phyloP scores from a whole-genome alignment of 2,888 invertebrate species.

The Diloba caeruleocephala region DNA sequence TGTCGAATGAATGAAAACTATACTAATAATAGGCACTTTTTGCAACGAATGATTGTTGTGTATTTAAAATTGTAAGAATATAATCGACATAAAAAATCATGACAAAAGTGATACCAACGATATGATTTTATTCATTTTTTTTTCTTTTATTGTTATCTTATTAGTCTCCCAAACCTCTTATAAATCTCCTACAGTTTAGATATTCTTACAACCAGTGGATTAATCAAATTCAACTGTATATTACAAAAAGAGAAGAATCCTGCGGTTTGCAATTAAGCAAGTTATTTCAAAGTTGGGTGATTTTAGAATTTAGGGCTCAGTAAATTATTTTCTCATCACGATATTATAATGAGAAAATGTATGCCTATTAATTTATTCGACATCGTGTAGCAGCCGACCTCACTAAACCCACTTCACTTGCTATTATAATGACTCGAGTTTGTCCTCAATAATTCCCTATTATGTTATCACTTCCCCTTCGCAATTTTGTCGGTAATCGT shows the following conservation, averaged over 20 bases:
- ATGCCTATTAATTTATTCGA: constrained; percentile 43
- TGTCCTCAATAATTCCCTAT: constrained; percentile 61
- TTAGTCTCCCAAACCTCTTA: too few relatives aligned
- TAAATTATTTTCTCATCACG: constrained; percentile 44
- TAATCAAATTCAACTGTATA: too few relatives aligned
- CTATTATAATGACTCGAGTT: constrained; percentile 47
- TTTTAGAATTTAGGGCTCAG: constrained; percentile 23
- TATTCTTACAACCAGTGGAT: too few relatives aligned
- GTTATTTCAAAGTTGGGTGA: constrained; percentile 17
- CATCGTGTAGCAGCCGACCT: constrained; percentile 41
- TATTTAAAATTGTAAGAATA: too few relatives aligned
- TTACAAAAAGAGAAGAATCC: neutral
- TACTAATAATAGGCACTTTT: too few relatives aligned
- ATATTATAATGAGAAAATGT: constrained; percentile 42
- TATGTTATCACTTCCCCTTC: constrained; percentile 58
- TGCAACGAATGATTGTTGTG: too few relatives aligned
- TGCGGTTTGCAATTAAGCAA: constrained; percentile 1
- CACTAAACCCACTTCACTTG: constrained; percentile 45
- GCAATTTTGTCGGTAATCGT: constrained; percentile 56
- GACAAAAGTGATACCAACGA: too few relatives aligned
- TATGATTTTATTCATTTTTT: too few relatives aligned
- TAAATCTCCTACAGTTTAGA: too few relatives aligned
- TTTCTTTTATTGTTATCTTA: too few relatives aligned
- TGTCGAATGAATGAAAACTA: too few relatives aligned
- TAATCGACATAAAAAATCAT: too few relatives aligned